phyloP scores from a whole-genome alignment of 2,797 vertebrate species.

The Coilia nasus region DNA sequence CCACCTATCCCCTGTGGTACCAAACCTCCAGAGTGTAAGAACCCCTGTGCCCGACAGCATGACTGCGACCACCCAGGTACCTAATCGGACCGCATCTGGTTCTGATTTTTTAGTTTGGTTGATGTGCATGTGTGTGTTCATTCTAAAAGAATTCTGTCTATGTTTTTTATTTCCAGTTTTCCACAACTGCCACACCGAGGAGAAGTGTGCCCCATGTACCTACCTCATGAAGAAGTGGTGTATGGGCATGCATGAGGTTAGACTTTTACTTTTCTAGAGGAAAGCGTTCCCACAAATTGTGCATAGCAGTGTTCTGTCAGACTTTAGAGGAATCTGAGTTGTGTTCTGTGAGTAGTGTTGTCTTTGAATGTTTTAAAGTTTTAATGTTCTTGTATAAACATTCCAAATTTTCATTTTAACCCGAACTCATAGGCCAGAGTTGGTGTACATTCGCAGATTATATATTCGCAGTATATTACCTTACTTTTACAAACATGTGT shows the following conservation, averaged over 20 bases:
- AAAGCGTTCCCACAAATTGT: background rate
- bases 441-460: too few species aligned
- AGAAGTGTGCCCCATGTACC: slow-evolving; percentile 96
- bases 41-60: slow-evolving; percentile 85
- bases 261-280: slow-evolving; percentile 20
- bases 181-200: slow-evolving; percentile 96
- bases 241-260: slow-evolving; percentile 99
- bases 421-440: too few species aligned
- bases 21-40: slow-evolving; percentile 94
- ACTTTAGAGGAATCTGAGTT: background rate
- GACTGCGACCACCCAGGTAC: slow-evolving; percentile 95
- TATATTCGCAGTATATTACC: too few species aligned
- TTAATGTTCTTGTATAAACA: too few species aligned
- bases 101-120: background rate
- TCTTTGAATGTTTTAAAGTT: background rate
- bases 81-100: background rate
- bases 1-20: slow-evolving; percentile 96
- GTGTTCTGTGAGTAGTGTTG: background rate
- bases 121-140: background rate
- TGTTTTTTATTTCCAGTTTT: slow-evolving; percentile 79
- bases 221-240: slow-evolving; percentile 98
- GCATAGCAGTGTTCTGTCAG: background rate
- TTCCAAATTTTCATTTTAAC: too few species aligned
- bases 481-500: too few species aligned
- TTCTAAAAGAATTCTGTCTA: background rate